These are phyloP conservation scores for Autographa gamma DNA, from an alignment of 2,888 invertebrate species.

Conservation along the genomic window DNA sequence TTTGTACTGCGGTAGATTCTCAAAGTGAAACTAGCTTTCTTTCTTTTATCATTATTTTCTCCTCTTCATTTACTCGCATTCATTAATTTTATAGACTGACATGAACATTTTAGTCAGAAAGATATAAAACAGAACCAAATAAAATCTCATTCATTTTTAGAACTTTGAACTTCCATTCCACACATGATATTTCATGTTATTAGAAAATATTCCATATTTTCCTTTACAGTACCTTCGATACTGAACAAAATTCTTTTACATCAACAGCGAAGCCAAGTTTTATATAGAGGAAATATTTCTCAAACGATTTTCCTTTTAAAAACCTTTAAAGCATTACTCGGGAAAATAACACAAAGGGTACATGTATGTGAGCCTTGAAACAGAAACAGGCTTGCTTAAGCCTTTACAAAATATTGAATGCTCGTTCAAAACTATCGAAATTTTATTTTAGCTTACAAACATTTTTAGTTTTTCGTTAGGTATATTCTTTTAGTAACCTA, in stretches of 20 bases:
- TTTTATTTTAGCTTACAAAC: neutral
- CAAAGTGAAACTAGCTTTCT: no score
- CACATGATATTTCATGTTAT: constrained; percentile 1
- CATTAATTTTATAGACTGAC: no score
- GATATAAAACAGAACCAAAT: neutral
- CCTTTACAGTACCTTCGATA: constrained; percentile 24
- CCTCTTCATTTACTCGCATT: no score
- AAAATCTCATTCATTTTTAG: neutral
- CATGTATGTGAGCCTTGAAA: constrained; percentile 29
- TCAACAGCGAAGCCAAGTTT: constrained; percentile 42
- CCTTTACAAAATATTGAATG: constrained; percentile 10
- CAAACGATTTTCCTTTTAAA: constrained; percentile 46
- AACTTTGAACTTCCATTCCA: constrained; percentile 7
- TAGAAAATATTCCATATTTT: constrained; percentile 22
- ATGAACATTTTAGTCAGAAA: no score
- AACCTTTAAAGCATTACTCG: constrained; percentile 40
- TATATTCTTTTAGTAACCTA: neutral
- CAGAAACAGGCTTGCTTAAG: constrained; percentile 15
- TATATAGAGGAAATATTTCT: constrained; percentile 50
- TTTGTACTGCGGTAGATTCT: no score
- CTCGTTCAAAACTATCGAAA: neutral
- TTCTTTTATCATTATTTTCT: no score
- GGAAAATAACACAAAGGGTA: constrained; percentile 26
- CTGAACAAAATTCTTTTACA: constrained; percentile 39
- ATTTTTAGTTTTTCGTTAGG: neutral